Conservation (phyloP, 23 tunicate genomes). For the Pegea sp. region DNA sequence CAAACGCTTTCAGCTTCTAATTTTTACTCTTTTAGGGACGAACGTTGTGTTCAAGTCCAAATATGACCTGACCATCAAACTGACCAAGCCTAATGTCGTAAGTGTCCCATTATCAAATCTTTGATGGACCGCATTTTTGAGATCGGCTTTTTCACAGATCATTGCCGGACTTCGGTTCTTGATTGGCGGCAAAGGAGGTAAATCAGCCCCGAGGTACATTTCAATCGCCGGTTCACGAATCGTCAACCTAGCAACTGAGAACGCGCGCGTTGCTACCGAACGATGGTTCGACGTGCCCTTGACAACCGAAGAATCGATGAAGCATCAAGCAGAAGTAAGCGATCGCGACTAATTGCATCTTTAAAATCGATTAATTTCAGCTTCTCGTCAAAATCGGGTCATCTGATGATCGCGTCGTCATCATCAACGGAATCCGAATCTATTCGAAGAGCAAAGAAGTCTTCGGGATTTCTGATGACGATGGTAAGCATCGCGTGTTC, state of each 20-base stretch:
- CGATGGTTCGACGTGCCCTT: conserved; percentile 89
- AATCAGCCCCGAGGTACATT: conserved; percentile 37
- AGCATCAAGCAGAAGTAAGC: conserved; percentile 8
- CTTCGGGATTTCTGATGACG: conserved; percentile 29
- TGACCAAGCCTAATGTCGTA: no score
- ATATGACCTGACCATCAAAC: no score
- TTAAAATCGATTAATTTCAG: conserved; percentile 7
- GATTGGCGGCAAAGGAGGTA: conserved; percentile 49
- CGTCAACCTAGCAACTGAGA: conserved; percentile 24
- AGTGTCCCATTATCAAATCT: no score
- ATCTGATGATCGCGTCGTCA: conserved; percentile 46
- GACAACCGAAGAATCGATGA: conserved; percentile 53
- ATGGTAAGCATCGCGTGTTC: not conserved
- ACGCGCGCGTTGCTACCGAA: conserved; percentile 32
- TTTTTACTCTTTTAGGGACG: no score
- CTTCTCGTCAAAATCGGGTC: conserved; percentile 25
- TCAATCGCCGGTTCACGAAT: conserved; percentile 42
- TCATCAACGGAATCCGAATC: conserved; percentile 59
- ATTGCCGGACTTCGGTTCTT: conserved; percentile 59
- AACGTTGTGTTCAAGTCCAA: no score
- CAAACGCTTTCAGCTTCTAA: no score
- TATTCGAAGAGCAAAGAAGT: conserved; percentile 70
- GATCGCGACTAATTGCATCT: not conserved
- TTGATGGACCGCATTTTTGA: no score
- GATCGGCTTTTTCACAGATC: conserved; percentile 5